Evolutionary conservation across 2,797 vertebrate species (phyloP), one percentile per base, ranked within the genome.

Genomic region (Ambastaia sidthimunki): DNA sequence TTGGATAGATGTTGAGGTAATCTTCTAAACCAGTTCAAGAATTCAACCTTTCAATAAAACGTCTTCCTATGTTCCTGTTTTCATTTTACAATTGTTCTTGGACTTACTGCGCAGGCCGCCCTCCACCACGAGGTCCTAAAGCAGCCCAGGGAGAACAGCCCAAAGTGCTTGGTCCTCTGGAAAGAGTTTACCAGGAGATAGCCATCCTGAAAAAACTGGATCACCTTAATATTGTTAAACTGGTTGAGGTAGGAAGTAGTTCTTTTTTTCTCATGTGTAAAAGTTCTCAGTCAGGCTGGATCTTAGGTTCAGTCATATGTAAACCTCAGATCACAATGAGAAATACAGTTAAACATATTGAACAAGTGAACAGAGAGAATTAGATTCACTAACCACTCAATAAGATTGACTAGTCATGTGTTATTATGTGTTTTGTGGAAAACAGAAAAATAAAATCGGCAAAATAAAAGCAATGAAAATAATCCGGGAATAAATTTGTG

Each of bases 151-250:
- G 96, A 66, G 95, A 95, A 50, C 95, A 97, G 83, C 85, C 94
- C 16, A 98, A 98, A 81, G 88, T 96, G 80, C 89, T 98, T 83
- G 95, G 95, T 48, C 97, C 98, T 0, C 89, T 99, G 82, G 97
- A 99, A 80, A 94, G 96, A 73, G 94, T 99, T 71, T 98, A 99
- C 87, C 98, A 99, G 87, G 97, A 99, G 92, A 99, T 99, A 44
- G 98, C 97, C 86, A 99, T 99, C 82, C 93, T 99, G n/a, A 99
- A 98, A 92, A 99, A 99, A 86, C 92, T 99, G 89, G 96, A 99
- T 89, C 98, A 99, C 0, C 19, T 98, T 88, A 99, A 99, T 85
- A 95, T 99, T 0, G 98, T 99, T 59, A 98, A 96, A 87, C 91
- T 99, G 88, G 94, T 99, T 25, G 98, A 99, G 95, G 98, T 98